Conservation (phyloP, 2,888 invertebrate species). For the Cerastoderma edule region DNA sequence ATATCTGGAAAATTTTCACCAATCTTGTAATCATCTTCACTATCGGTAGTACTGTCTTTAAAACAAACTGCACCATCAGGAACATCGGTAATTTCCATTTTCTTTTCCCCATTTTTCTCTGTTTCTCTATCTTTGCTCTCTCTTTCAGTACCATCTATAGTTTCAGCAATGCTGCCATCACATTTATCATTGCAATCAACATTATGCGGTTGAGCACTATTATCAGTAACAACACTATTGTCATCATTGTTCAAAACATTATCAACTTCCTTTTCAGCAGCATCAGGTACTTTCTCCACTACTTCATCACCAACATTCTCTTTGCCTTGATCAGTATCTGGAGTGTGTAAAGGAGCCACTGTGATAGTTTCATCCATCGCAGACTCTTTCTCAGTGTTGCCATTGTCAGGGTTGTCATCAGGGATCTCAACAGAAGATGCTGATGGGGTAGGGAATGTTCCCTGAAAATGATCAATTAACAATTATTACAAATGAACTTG, state of each 20-base stretch:
- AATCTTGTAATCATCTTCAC: not conserved
- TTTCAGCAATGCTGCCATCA: not conserved
- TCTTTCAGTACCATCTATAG: not conserved
- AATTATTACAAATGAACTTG: no score
- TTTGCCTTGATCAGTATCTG: not conserved
- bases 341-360: no score
- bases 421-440: not conserved
- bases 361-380: no score
- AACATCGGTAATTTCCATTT: no score
- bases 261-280: not conserved
- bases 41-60: not conserved
- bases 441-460: no score
- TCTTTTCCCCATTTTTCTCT: not conserved
- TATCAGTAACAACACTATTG: not conserved
- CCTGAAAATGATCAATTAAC: no score
- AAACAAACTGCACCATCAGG: no score
- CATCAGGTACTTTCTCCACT: not conserved
- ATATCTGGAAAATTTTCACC: conserved; percentile 6
- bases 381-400: not conserved
- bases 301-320: not conserved
- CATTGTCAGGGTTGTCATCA: not conserved
- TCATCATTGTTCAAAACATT: not conserved
- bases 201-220: no score
- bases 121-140: not conserved
- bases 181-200: not conserved